phyloP scores from a whole-genome alignment of 1,140 invertebrate genomes.

The Gerris buenoi region DNA sequence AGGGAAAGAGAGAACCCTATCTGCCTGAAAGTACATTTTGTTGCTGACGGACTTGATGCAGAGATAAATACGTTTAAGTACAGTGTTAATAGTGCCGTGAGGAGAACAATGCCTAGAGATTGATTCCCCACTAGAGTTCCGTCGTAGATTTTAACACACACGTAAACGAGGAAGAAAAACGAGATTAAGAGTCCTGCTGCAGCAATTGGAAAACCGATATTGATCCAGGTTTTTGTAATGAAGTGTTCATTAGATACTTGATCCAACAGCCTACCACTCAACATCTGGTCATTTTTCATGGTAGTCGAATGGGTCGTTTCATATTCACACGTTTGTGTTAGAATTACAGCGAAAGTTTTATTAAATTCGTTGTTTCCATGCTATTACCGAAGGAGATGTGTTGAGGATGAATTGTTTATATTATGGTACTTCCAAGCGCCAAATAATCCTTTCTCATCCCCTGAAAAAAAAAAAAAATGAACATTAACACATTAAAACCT shows the following conservation, averaged over 20 bases:
- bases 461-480: too few species aligned
- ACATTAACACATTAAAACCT: too few species aligned
- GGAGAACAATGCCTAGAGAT: slow-evolving; percentile 31
- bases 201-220: neutral
- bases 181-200: neutral
- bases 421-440: neutral
- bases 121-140: slow-evolving; percentile 34
- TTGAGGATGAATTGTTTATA: neutral
- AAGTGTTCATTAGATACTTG: neutral
- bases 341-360: neutral
- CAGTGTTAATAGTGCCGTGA: slow-evolving; percentile 31
- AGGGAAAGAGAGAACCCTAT: slow-evolving; percentile 26
- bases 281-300: neutral
- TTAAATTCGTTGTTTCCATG: neutral
- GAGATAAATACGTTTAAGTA: slow-evolving; percentile 32
- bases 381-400: too few species aligned
- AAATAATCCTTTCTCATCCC: too few species aligned
- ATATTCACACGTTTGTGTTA: neutral
- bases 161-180: slow-evolving; percentile 9
- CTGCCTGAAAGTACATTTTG: slow-evolving; percentile 27
- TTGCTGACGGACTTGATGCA: slow-evolving; percentile 29
- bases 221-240: neutral
- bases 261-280: neutral
- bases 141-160: slow-evolving; percentile 33
- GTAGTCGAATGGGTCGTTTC: neutral